These are phyloP conservation scores for Nemurella pictetii DNA, from an alignment of 2,888 invertebrate genomes.

Conservation along the genomic window DNA sequence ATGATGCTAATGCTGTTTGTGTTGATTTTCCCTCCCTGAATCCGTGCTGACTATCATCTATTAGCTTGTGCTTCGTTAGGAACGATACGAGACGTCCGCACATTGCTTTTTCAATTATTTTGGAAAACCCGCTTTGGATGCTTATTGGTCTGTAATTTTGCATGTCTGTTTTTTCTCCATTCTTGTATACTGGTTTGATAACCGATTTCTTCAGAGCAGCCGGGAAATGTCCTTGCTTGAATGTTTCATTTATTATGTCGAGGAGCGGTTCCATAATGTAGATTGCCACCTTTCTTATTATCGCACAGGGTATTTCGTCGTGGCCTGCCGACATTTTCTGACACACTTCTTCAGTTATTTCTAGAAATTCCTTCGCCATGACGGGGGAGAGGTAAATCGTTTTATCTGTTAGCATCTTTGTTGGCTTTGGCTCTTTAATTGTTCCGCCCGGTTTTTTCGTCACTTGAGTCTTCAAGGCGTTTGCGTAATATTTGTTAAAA, in stretches of 20 bases:
- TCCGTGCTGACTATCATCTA: neutral
- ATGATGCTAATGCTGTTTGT: neutral
- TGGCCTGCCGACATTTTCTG: conserved; percentile 29
- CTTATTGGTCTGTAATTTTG: neutral
- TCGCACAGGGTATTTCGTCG: conserved; percentile 19
- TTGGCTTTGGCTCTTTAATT: neutral
- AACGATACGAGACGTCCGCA: neutral
- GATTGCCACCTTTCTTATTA: neutral
- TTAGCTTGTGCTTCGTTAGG: neutral
- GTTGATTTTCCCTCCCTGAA: neutral
- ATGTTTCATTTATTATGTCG: neutral
- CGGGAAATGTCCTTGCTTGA: neutral
- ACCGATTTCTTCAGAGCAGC: neutral
- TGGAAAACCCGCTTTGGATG: neutral
- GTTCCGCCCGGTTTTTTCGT: neutral
- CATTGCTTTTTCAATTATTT: neutral
- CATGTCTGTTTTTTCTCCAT: neutral
- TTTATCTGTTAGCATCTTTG: neutral
- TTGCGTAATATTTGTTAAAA: neutral
- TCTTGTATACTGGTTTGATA: neutral
- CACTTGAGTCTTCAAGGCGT: neutral
- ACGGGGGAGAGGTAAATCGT: neutral
- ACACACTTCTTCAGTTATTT: conserved; percentile 26
- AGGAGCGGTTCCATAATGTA: neutral
- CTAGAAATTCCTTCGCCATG: neutral